Base-by-base conservation (phyloP, 2,888 invertebrate species). In the Copidosoma aretas region DNA sequence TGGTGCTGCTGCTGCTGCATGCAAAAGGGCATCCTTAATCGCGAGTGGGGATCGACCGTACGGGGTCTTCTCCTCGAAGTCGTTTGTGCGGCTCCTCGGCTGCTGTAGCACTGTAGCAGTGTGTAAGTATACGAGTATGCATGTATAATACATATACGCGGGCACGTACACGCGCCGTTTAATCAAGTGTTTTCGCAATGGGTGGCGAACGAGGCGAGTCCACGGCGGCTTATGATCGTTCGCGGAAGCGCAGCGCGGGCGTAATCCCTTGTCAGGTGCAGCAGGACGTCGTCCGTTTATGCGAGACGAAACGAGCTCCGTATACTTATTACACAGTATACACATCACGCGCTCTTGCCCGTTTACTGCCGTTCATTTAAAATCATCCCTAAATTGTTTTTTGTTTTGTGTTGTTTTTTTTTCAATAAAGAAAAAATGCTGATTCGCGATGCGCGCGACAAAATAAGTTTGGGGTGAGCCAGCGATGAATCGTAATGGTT, bases 111-210 rank as follows among this genome's bases (percentile, higher is more conserved):
- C 8, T 14, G 41, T 41, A 41, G 8, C 41, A 14, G 41, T 46
- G 43, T 46, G 43, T 46, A 15, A 8, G 14, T 15, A 14, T 46
- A 46, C 41, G 14, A 10, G 10, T 75, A 73, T 60, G 73, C 70
- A 65, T 71, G 60, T 22, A 15, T 10, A 17, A 53, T 51, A 51
- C n/a, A 51, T n/a, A n/a, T 17, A 15, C 51, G 52, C 8, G 62
- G 32, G 53, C 46, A 15, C 39, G 54, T 49, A 65, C 67, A 71
- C 72, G 65, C 71, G 72, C 70, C 73, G n/a, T 75, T 71, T 77
- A 77, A 78, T 77, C 75, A 77, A 77, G 74, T 73, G 74, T 74
- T 74, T 74, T 73, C 77, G 71, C 72, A 73, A 75, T 77, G 76
- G 76, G 76, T 77, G 76, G 77, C 73, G 67, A 63, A 66, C 54